These are phyloP conservation scores for Atlantisia rogersi DNA, from an alignment of 2,113 vertebrate genomes.

Conservation along the genomic window DNA sequence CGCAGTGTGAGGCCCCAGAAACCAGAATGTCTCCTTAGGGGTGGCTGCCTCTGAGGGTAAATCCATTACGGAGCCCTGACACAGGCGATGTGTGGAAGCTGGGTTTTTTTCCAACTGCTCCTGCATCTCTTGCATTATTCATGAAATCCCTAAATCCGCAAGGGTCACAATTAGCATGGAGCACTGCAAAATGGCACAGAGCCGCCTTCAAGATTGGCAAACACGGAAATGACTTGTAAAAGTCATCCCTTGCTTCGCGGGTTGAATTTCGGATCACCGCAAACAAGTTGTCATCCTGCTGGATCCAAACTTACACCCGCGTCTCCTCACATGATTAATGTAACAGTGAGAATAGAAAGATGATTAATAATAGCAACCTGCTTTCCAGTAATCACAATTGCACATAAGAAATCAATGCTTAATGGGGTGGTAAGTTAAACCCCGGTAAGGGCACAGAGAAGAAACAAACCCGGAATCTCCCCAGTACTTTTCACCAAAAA, in stretches of 20 bases:
- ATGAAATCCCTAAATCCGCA: conserved; percentile 28
- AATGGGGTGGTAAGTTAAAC: conserved; percentile 54
- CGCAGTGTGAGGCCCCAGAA: conserved; percentile 46
- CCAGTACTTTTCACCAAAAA: not conserved
- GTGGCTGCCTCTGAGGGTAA: conserved; percentile 20
- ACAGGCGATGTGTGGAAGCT: conserved; percentile 22
- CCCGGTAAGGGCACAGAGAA: conserved; percentile 6
- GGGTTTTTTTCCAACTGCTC: not conserved
- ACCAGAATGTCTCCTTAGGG: conserved; percentile 32
- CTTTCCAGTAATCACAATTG: conserved; percentile 58
- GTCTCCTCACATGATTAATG: conserved; percentile 39
- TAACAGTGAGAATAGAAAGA: conserved; percentile 9
- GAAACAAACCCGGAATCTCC: conserved; percentile 16
- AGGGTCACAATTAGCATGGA: conserved; percentile 13
- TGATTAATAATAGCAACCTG: conserved; percentile 59
- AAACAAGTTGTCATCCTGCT: conserved; percentile 8
- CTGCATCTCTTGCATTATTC: conserved; percentile 4
- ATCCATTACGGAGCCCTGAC: conserved; percentile 36
- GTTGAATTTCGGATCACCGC: not conserved
- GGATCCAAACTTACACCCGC: not conserved
- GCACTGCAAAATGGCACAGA: conserved; percentile 33
- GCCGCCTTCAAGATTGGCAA: conserved; percentile 27
- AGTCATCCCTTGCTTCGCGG: conserved; percentile 4
- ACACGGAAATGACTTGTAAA: conserved; percentile 28
- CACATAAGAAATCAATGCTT: conserved; percentile 53